Conservation (phyloP, 2,113 vertebrate species). For the Clarias gariepinus region DNA sequence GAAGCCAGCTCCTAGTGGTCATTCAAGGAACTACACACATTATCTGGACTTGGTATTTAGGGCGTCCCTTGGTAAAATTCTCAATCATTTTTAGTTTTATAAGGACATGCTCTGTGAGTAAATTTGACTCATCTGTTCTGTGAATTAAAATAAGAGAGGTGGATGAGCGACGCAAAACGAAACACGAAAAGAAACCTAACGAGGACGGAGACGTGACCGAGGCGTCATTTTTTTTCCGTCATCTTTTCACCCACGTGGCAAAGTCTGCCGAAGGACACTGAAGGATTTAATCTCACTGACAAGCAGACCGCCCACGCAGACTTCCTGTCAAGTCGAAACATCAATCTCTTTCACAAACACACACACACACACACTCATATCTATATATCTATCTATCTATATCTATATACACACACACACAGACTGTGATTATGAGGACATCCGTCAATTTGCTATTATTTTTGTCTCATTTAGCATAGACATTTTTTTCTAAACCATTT, state of each 20-base stretch:
- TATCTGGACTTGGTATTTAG: no score
- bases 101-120: no score
- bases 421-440: background rate
- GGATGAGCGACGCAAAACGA: no score
- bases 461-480: background rate
- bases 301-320: background rate
- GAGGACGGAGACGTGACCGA: background rate
- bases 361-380: background rate
- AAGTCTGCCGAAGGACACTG: background rate
- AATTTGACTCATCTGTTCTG: no score
- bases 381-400: background rate
- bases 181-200: background rate
- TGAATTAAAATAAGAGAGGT: no score
- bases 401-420: background rate
- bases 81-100: no score
- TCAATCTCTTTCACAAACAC: background rate
- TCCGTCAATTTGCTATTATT: background rate
- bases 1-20: no score
- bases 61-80: no score
- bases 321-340: constrained; percentile 1
- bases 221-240: background rate
- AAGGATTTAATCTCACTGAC: background rate
- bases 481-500: background rate
- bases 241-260: background rate
- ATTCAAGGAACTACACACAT: no score